Evolutionary conservation across 2,797 vertebrate genomes (phyloP), one percentile per base, ranked within the genome.

Genomic region (Melanotaenia parkinsoni): DNA sequence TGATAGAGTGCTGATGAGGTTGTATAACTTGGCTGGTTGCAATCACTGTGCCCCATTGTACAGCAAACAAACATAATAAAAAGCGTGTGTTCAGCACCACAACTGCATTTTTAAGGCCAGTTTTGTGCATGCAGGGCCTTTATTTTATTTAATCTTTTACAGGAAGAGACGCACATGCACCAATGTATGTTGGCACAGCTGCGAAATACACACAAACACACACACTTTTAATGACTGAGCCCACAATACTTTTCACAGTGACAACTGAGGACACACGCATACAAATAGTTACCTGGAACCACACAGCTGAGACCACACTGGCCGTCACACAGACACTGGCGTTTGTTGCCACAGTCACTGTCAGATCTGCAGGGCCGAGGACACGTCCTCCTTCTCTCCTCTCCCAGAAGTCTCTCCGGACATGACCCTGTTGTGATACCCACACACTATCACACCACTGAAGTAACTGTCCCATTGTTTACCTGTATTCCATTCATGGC

Each of bases 231-330:
- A 81, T 68, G 68, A n/a, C 72, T 63, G 50, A 84, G 59, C 45
- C 50, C 71, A 79, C 77, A 80, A 24, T 72, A 47, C 47, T 59
- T 59, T 70, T 67, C 72, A 67, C 60, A 66, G 58, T 76, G 67
- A 82, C 72, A 68, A 82, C 40, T 30, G 58, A 75, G 63, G 38
- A 50, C 78, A 83, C 85, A 83, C 58, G 71, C 76, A 85, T 37
- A 68, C 71, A 83, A 63, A 81, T 9, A 69, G 66, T 81, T 90
- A 96, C 95, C 94, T 92, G 95, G 92, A 87, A 82, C 90, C 79
- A 96, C 93, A 70, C 95, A 96, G 94, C 95, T 96, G 91, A 95
- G 89, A 70, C 95, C 95, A 84, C 96, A 96, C 43, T 92, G 91
- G 47, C 95, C 95, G 3, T 96, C 95, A 33, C 96, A 96, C 67